Evolutionary conservation across 2,888 invertebrate genomes (phyloP).

Genomic region (Rambutsinella grinnellia): DNA sequence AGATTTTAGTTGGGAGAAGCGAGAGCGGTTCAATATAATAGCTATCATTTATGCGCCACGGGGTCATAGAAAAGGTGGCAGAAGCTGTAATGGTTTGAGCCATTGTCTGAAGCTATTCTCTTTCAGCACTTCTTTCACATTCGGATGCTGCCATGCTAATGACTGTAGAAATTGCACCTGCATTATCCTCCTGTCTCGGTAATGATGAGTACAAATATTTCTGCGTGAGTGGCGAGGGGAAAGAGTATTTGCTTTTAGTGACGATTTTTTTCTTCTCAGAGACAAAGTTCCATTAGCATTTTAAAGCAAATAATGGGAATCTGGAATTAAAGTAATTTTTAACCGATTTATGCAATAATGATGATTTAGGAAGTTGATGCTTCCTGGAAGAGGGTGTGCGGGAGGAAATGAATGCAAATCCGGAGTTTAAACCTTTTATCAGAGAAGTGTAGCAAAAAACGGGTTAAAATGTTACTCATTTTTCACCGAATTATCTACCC

Average conservation of each 20-base stretch:
- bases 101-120: slow-evolving; percentile 19
- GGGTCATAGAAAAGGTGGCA: slow-evolving; percentile 48
- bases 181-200: slow-evolving; percentile 27
- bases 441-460: background rate
- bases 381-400: background rate
- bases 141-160: too few relatives aligned
- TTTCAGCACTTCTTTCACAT: slow-evolving; percentile 4
- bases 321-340: slow-evolving; percentile 17
- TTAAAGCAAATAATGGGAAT: background rate
- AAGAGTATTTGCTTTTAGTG: too few relatives aligned
- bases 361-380: background rate
- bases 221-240: background rate
- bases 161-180: slow-evolving; percentile 32
- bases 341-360: slow-evolving; percentile 12
- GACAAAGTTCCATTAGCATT: too few relatives aligned
- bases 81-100: slow-evolving; percentile 16
- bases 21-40: slow-evolving; percentile 24
- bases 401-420: slow-evolving; percentile 23
- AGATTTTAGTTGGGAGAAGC: background rate
- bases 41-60: slow-evolving; percentile 46
- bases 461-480: too few relatives aligned
- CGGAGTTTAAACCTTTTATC: slow-evolving; percentile 11
- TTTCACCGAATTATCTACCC: background rate
- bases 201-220: background rate
- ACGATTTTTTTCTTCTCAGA: too few relatives aligned